Evolutionary conservation across 2,113 vertebrate genomes (phyloP).

Genomic region (Hemicordylus capensis): DNA sequence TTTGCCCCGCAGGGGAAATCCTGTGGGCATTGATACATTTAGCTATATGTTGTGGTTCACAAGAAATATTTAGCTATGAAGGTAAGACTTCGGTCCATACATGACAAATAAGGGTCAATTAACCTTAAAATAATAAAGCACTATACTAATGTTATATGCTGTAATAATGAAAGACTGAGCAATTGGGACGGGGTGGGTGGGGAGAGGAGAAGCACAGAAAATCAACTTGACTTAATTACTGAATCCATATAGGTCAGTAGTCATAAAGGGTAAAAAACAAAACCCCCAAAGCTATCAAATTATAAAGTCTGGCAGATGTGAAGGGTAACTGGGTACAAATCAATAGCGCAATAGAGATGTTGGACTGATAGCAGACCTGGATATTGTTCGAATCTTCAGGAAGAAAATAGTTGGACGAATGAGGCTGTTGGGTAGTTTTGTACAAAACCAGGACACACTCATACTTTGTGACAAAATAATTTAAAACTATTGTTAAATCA

Average conservation of each 20-base stretch:
- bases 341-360: accelerated
- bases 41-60: no score
- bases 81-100: no score
- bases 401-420: background rate
- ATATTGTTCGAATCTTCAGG: background rate
- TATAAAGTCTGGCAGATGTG: background rate
- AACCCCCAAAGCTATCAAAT: background rate
- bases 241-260: accelerated
- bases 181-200: no score
- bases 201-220: background rate
- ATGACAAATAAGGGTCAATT: accelerated
- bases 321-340: background rate
- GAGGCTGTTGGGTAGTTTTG: background rate
- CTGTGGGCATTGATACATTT: no score
- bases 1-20: no score
- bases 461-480: background rate
- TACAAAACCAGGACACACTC: background rate
- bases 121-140: accelerated
- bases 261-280: background rate
- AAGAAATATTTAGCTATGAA: background rate
- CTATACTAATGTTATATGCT: no score
- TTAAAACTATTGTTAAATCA: background rate
- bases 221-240: background rate
- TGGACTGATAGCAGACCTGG: background rate
- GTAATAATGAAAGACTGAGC: background rate